Base-by-base conservation (phyloP, 1,140 invertebrate species). In the Agrypnia vestita region DNA sequence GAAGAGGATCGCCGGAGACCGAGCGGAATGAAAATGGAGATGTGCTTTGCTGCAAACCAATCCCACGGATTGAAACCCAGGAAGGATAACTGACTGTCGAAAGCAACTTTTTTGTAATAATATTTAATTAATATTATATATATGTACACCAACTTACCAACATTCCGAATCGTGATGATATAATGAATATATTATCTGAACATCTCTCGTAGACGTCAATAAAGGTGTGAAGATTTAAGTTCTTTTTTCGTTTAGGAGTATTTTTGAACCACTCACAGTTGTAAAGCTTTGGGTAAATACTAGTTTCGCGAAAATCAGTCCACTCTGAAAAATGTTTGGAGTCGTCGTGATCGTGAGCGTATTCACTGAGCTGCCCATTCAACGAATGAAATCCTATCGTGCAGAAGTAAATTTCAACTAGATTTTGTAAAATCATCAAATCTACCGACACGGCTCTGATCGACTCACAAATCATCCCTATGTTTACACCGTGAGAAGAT, bases 321-420 rank as follows among this genome's bases (percentile, higher is more conserved):
- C n/a, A 59, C 11, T 8, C 17, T 19, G 17, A 11, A 9, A 59
- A 11, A 59, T 17, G 0, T 17, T 17, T 59, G 6, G 15, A 3
- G 17, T 12, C 8, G 55, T 59, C 9, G 1, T 10, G 0, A 15
- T 64, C 61, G 15, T 64, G 35, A 15, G 13, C 35, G 10, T 25
- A 43, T 25, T 64, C 7, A 1, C 19, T 7, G 4, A 64, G 21
- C 12, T 64, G 19, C 35, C 35, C 43, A 64, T 64, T 64, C 35
- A 35, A 35, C 3, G 43, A n/a, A 13, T 64, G 19, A 44, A 64
- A 64, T 19, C 61, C 61, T 25, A 64, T 12, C n/a, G n/a, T 12
- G 10, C 61, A 64, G 6, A 44, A 43, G 35, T 64, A 44, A 12
- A 64, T 64, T 64, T 64, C 61, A 8, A 64, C 43, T n/a, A 64